phyloP scores from a whole-genome alignment of 2,888 invertebrate species.

The Tromatobia lineatoria region DNA sequence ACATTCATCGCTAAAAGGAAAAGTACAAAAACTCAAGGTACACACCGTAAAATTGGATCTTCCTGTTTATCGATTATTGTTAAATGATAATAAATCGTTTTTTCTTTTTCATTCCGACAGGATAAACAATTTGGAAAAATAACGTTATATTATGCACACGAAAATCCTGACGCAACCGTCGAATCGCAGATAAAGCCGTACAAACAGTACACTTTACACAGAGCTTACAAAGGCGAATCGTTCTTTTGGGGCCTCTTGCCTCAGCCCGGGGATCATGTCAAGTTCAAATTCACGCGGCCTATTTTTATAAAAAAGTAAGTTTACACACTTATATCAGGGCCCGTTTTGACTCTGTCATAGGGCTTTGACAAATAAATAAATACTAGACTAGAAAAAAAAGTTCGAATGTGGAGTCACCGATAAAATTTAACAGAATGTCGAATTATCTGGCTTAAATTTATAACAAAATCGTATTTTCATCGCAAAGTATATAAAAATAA shows the following conservation, averaged over 20 bases:
- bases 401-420: too few relatives aligned
- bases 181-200: conserved; percentile 92
- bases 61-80: conserved; percentile 58
- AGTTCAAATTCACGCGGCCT: conserved; percentile 93
- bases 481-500: too few relatives aligned
- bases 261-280: conserved; percentile 92
- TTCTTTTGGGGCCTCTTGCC: conserved; percentile 97
- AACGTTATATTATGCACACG: conserved; percentile 92
- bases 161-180: conserved; percentile 91
- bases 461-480: too few relatives aligned
- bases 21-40: conserved; percentile 97
- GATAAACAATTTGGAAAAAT: conserved; percentile 96
- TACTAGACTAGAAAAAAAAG: too few relatives aligned
- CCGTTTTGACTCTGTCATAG: too few relatives aligned
- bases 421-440: too few relatives aligned
- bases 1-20: conserved; percentile 97
- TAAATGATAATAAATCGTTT: conserved; percentile 9
- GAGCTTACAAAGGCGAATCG: conserved; percentile 94
- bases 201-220: conserved; percentile 91
- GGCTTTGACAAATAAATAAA: too few relatives aligned
- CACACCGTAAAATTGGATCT: not conserved
- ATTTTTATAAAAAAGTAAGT: conserved; percentile 89
- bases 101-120: conserved; percentile 86
- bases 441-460: too few relatives aligned
- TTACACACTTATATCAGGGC: not conserved